phyloP scores from a whole-genome alignment of 2,888 invertebrate genomes.

The Cordilura impudica region DNA sequence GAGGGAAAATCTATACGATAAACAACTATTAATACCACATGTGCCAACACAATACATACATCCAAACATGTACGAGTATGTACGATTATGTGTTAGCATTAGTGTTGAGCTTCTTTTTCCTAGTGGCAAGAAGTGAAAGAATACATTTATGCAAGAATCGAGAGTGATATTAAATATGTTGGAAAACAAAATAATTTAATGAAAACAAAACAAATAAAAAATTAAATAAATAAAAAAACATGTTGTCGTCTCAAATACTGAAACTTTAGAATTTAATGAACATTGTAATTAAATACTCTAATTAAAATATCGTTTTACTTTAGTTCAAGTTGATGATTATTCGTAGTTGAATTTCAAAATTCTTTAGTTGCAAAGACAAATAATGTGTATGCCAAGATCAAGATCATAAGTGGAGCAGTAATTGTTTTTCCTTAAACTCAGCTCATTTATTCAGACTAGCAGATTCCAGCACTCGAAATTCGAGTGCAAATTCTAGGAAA shows the following conservation, averaged over 20 bases:
- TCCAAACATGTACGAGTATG: neutral
- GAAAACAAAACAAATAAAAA: too few relatives aligned
- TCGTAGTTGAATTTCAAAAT: neutral
- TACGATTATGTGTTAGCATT: too few relatives aligned
- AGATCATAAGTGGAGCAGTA: constrained; percentile 43
- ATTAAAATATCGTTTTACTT: constrained; percentile 44
- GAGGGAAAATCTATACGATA: constrained; percentile 24
- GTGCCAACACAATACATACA: neutral
- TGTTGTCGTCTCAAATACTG: neutral
- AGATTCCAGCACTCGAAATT: too few relatives aligned
- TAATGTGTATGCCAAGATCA: constrained; percentile 24
- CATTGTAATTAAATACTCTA: constrained; percentile 46
- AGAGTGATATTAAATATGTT: constrained; percentile 36
- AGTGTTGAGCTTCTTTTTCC: neutral
- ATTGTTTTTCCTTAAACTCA: neutral
- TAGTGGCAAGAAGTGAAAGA: constrained; percentile 8
- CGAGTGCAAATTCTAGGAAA: too few relatives aligned
- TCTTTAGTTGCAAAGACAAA: neutral
- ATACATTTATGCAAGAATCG: constrained; percentile 31
- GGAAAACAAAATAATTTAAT: constrained; percentile 5
- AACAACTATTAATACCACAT: constrained; percentile 5
- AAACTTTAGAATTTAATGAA: constrained; percentile 20
- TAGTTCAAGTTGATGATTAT: constrained; percentile 31
- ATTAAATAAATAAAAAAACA: neutral
- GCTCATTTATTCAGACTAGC: neutral